Base-by-base conservation (phyloP, 2,113 vertebrate genomes). In the Antechinus flavipes region DNA sequence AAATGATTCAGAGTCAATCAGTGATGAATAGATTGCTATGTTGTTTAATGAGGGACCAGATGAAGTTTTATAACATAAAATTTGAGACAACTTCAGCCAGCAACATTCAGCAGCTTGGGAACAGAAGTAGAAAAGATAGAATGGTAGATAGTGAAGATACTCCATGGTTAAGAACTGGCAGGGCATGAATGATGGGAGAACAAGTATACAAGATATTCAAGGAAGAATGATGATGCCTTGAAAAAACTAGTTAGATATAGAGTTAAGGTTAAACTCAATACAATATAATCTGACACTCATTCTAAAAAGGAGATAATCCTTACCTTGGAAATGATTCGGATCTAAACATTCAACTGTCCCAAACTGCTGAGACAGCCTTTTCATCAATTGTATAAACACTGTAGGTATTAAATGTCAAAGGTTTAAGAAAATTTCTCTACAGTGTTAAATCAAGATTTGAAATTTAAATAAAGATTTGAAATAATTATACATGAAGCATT, bases 291-390 rank as follows among this genome's bases (percentile, higher is more conserved):
- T 76, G 68, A 76, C 68, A 76, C 35, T 42, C 68, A 76, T 22
- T 16, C 68, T 76, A n/a, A 76, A 42, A n/a, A 42, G 6, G 68
- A 22, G 35, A 42, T 76, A 76, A 76, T 42, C 35, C 68, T 42
- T 42, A 76, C 35, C n/a, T 76, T 76, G 68, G 68, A 97, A 97
- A 94, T 96, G 98, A 97, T 97, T 98, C 93, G 97, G 92, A 97
- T 98, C 92, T 96, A 96, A 97, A 94, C 91, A 10, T 93, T 97
- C 76, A 50, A 93, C 96, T 92, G 0, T 0, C 12, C 90, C 95
- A 94, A 97, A 97, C 93, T 98, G 98, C 98, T 97, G 98, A 98
- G 90, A 58, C 95, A 97, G 95, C 95, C 98, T 96, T 96, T 97
- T 97, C 26, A 91, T 97, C 98, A 97, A 95, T 96, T 97, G 93